These are phyloP conservation scores for Montipora efflorescens DNA, from an alignment of 64 coral and sea anemone species.

Conservation along the genomic window DNA sequence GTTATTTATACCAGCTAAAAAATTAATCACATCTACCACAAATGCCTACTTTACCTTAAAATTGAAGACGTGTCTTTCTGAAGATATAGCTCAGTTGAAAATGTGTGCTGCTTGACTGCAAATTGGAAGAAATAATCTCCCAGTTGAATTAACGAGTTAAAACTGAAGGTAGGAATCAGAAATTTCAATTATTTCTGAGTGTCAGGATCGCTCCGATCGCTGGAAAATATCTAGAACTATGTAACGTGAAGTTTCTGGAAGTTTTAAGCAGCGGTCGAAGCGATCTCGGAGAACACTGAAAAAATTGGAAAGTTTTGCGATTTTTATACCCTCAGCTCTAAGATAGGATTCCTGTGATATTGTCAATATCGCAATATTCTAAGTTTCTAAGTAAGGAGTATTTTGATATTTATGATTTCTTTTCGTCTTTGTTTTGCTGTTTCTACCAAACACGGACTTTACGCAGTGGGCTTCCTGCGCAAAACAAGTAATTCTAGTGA, in stretches of 20 bases:
- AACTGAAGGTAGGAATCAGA: neutral
- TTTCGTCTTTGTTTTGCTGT: neutral
- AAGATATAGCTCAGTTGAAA: neutral
- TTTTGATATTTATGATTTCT: neutral
- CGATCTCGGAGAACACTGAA: slow-evolving; percentile 5
- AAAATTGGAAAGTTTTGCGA: neutral
- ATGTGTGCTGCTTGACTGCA: neutral
- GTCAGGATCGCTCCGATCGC: neutral
- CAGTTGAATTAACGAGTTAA: neutral
- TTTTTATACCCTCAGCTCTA: neutral
- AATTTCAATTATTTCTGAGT: neutral
- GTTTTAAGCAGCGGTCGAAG: neutral
- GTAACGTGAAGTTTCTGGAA: neutral
- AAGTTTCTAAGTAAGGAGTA: neutral
- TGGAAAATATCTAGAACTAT: neutral
- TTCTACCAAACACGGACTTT: neutral
- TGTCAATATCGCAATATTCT: neutral
- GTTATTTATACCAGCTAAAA: neutral
- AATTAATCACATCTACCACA: neutral
- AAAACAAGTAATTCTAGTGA: neutral
- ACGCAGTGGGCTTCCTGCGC: neutral
- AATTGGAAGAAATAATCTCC: no score
- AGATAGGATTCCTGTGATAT: neutral
- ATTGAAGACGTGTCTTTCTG: neutral
- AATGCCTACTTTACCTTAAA: neutral